Evolutionary conservation across 2,888 invertebrate genomes (phyloP), one percentile per base, ranked within the genome.

Genomic region (Coronaproctus castanopsis): DNA sequence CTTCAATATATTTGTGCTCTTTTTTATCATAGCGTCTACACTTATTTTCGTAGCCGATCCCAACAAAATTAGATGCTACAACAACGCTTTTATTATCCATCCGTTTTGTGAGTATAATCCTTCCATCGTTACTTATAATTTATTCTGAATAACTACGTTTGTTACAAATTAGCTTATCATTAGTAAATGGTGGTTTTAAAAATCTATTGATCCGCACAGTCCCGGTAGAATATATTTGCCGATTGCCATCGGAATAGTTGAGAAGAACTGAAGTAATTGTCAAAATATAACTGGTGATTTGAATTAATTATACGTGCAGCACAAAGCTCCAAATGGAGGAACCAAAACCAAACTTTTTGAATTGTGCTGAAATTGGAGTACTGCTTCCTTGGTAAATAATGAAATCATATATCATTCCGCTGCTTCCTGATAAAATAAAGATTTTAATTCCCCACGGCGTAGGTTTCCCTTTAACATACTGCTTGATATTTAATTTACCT

Each of bases 211-310:
- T 52, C 21, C 60, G 50, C 24, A 62, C 56, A 14, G 62, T 62
- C 18, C 57, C 60, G 1, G 50, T 49, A 21, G 58, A 55, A 55
- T 54, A 54, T 53, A 57, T 62, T 54, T 52, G 19, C 14, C 20
- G 19, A 19, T 58, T 48, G 56, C 24, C 52, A 23, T 49, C 61
- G 58, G 23, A 62, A 58, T 14, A 61, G 51, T 20, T 62, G 54
- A 50, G 60, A 61, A 48, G 57, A 59, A 21, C 60, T 57, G 62
- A 66, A 65, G 57, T 58, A 66, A 36, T 66, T 66, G 49, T 65
- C 65, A 36, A 36, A 36, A 36, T 36, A 36, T 36, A 36, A 36
- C 14, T 36, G 36, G 14, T 36, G 36, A 36, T 53, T 60, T 63
- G 55, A 57, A 59, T 21, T 61, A 14, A 56, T 62, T 54, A 57